Conservation (phyloP, 92 coral and sea anemone species). For the Galaxea fascicularis region DNA sequence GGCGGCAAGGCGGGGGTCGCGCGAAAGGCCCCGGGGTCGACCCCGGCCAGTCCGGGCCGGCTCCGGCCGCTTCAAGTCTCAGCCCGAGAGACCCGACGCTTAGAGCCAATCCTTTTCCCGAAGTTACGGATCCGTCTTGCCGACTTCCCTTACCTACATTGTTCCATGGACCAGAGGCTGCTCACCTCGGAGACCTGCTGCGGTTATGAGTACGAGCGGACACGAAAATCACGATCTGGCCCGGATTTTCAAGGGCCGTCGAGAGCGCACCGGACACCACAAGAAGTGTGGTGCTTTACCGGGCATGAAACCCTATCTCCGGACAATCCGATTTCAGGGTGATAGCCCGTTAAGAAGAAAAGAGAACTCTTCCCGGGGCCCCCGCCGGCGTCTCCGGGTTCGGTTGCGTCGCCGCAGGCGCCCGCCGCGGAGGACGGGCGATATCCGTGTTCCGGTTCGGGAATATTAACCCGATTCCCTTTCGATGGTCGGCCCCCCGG, state of each 20-base stretch:
- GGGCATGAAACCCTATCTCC: conserved; percentile 49
- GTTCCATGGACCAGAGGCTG: conserved; percentile 82
- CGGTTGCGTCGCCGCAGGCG: conserved; percentile 36
- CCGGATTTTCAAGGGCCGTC: conserved; percentile 77
- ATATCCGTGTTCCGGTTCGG: conserved; percentile 51
- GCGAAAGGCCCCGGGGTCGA: too few relatives aligned
- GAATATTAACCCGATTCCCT: conserved; percentile 66
- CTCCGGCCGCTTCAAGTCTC: conserved; percentile 72
- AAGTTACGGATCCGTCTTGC: conserved; percentile 82
- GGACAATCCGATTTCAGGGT: conserved; percentile 38
- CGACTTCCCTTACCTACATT: conserved; percentile 84
- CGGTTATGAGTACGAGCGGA: conserved; percentile 77
- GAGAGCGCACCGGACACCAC: conserved; percentile 66
- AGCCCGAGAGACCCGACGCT: conserved; percentile 73
- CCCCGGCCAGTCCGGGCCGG: conserved; percentile 67
- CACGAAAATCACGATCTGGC: conserved; percentile 54
- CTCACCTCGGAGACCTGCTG: conserved; percentile 89
- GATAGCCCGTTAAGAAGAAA: conserved; percentile 36
- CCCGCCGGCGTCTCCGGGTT: conserved; percentile 57
- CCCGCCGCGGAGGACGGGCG: conserved; percentile 19
- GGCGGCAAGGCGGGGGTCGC: too few relatives aligned
- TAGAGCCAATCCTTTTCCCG: conserved; percentile 78
- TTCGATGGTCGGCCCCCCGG: conserved; percentile 58
- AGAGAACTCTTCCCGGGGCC: conserved; percentile 50
- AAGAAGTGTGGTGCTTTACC: conserved; percentile 62